Evolutionary conservation across 2,888 invertebrate species (phyloP).

Genomic region (Empis stercorea): DNA sequence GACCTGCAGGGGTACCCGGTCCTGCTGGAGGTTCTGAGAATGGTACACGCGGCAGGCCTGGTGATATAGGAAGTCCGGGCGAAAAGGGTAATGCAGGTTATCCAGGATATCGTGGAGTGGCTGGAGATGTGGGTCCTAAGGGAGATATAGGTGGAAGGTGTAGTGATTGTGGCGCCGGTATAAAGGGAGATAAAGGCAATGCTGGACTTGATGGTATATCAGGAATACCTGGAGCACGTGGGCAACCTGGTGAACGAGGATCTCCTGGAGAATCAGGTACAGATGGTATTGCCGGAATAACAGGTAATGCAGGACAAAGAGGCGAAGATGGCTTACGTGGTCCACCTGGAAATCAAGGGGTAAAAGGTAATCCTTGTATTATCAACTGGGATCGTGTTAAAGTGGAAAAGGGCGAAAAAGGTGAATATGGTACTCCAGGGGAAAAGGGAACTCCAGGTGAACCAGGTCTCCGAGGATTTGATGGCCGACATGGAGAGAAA

Average conservation of each 20-base stretch:
- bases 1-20: slow-evolving; percentile 60
- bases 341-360: slow-evolving; percentile 51
- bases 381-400: slow-evolving; percentile 41
- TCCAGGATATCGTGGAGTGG: slow-evolving; percentile 51
- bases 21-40: slow-evolving; percentile 65
- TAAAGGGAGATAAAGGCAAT: slow-evolving; percentile 63
- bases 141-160: slow-evolving; percentile 74
- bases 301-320: slow-evolving; percentile 26
- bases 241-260: slow-evolving; percentile 58
- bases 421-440: slow-evolving; percentile 51
- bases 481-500: slow-evolving; percentile 55
- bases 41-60: slow-evolving; percentile 65
- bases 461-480: background rate
- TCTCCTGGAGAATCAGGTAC: slow-evolving; percentile 53
- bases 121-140: slow-evolving; percentile 53
- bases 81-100: slow-evolving; percentile 53
- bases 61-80: slow-evolving; percentile 54
- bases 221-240: slow-evolving; percentile 57
- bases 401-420: slow-evolving; percentile 50
- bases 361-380: slow-evolving; percentile 47
- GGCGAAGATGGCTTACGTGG: slow-evolving; percentile 42
- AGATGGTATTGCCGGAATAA: slow-evolving; percentile 52
- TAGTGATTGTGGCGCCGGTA: slow-evolving; percentile 61
- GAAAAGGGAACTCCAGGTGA: slow-evolving; percentile 45
- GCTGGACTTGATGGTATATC: slow-evolving; percentile 54